Evolutionary conservation across 2,888 invertebrate genomes (phyloP).

Genomic region (Ctenicera cuprea): DNA sequence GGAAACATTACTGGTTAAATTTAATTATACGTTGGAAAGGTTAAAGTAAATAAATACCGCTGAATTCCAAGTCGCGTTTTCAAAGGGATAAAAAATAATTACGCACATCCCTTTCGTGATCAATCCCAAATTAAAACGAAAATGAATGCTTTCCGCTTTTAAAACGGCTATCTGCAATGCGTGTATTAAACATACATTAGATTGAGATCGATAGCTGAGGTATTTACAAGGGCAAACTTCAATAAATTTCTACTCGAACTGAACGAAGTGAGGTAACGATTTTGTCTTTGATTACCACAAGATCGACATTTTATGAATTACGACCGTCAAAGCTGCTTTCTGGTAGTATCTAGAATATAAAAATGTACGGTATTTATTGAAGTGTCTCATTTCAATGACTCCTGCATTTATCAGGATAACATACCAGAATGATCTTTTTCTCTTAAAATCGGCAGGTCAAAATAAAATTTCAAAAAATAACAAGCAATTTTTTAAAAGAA

Average conservation of each 20-base stretch:
- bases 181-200: constrained; percentile 53
- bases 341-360: background rate
- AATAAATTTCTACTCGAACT: constrained; percentile 51
- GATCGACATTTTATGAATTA: background rate
- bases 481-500: no score
- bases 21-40: constrained; percentile 46
- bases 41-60: constrained; percentile 47
- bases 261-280: constrained; percentile 17
- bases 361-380: no score
- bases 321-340: background rate
- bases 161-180: constrained; percentile 52
- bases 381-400: no score
- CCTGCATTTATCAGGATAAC: no score
- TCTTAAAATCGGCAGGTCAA: no score
- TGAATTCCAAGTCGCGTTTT: constrained; percentile 48
- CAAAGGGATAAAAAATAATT: constrained; percentile 53
- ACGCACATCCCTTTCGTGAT: constrained; percentile 54
- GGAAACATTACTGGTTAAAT: constrained; percentile 39
- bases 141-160: constrained; percentile 51
- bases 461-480: no score
- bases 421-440: no score
- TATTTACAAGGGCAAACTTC: constrained; percentile 34
- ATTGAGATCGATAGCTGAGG: constrained; percentile 46
- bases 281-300: constrained; percentile 9
- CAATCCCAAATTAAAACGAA: constrained; percentile 54